phyloP scores from a whole-genome alignment of 2,888 invertebrate genomes.

The Thera britannica region DNA sequence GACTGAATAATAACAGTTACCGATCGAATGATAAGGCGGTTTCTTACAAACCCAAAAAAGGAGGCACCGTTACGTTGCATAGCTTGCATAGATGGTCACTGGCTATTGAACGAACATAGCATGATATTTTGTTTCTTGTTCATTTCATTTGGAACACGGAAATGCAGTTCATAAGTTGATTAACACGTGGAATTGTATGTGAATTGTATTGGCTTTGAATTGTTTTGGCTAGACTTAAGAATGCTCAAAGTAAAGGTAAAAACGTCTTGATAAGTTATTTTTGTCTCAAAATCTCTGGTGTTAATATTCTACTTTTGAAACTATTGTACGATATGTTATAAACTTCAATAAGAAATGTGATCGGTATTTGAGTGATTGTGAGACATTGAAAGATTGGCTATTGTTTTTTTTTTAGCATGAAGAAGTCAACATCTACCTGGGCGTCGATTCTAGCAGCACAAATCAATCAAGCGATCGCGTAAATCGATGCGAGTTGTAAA shows the following conservation, averaged over 20 bases:
- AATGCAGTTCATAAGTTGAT: constrained; percentile 2
- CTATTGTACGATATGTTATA: too few relatives aligned
- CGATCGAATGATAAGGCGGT: constrained; percentile 28
- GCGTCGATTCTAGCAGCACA: too few relatives aligned
- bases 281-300: background rate
- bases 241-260: background rate
- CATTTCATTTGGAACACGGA: constrained; percentile 7
- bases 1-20: constrained; percentile 24
- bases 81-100: constrained; percentile 28
- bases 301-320: too few relatives aligned
- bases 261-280: background rate
- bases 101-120: constrained; percentile 15
- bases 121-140: constrained; percentile 10
- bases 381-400: too few relatives aligned
- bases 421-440: too few relatives aligned
- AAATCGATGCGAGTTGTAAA: too few relatives aligned
- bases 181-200: background rate
- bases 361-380: too few relatives aligned
- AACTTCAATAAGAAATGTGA: too few relatives aligned
- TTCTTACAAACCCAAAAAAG: constrained; percentile 32
- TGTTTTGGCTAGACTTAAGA: too few relatives aligned
- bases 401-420: too few relatives aligned
- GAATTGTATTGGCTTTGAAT: background rate
- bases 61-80: constrained; percentile 28
- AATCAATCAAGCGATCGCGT: too few relatives aligned